Base-by-base conservation (phyloP, 2,113 vertebrate genomes). In the Lutjanus erythropterus region DNA sequence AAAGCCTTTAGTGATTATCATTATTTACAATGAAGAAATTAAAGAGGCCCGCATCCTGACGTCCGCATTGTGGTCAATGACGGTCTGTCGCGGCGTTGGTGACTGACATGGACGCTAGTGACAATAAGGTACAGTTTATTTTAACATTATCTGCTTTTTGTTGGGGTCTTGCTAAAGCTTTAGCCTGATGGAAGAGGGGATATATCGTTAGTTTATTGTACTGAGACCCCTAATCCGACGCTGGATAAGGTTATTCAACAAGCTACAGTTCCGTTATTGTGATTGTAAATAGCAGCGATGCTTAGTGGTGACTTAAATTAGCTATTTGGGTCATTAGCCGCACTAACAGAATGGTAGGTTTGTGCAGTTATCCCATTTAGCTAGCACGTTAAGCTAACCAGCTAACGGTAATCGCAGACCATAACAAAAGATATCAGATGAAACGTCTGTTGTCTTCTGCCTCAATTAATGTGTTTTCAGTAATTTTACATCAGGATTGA, bases 41-140 rank as follows among this genome's bases (percentile, higher is more conserved):
- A 68, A 88, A 84, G 25, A 16, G 75, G 25, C 49, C 58, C 18
- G 3, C 44, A 44, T 91, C 90, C 87, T 95, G 94, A 95, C 95
- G 88, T 81, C 89, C 78, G 64, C 86, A 33, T 27, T 62, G 85
- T 65, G 88, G 76, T 84, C 90, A 69, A 86, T 89, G 92, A 90
- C 67, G 72, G 49, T 89, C 73, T 83, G 71, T 68, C 39, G 68
- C 62, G 81, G 83, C 62, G 80, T 83, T 61, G 77, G 61, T 73
- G 88, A 86, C 86, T 92, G 93, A 92, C 87, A 96, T 96, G 95
- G 95, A 96, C 83, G 73, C 89, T 41, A 80, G 89, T 88, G 95
- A 95, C 88, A 94, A 88, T 59, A 96, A 95, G 95, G 95, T 96
- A 90, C 21, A 42, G n/a, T 83, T 60, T 33, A 42, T 78, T 77